Base-by-base conservation (phyloP, 2,797 vertebrate species). In the Enteromius afrohamiltoni region DNA sequence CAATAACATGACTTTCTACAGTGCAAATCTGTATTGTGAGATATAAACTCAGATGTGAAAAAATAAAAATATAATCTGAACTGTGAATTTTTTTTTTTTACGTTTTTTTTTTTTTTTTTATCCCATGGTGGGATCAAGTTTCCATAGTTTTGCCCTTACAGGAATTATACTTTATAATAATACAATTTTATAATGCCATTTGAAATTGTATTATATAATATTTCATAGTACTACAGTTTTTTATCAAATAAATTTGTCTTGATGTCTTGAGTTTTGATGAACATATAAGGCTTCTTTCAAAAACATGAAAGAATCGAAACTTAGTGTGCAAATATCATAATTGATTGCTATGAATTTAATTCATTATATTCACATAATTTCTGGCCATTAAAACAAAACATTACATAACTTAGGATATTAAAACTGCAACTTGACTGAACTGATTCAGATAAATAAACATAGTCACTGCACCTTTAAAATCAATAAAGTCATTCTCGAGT, bases 381-480 rank as follows among this genome's bases (percentile, higher is more conserved):
- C 10, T 23, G 10, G 3, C 21, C 3, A 23, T 47, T 71, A 49
- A 16, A 29, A 19, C 69, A 49, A 71, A 71, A 26, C 23, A 19
- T 2, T 49, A 4, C 4, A 49, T 71, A 71, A 26, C 31, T 49
- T 60, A 60, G n/a, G 29, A 26, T 42, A 34, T 34, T 55, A 76
- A 60, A 68, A 37, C n/a, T 42, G 34, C 7, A 16, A 23, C 40
- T 40, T 1, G 34, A 10, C 14, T 29, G 16, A 47, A 49, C 8
- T 71, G 42, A 71, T 73, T 49, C 8, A 19, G 23, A 19, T 31
- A 1, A 31, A 73, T 71, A 31, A 73, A 31, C 26, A 71, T 29
- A 77, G 74, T 40, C n/a, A 19, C 40, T 77, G 55, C 21, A 77
- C 55, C 37, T 79, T 26, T 69, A 40, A 14, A 29, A 53, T 79